Percentiles rank a stretch among this genome's conserved stretches.
These are phyloP conservation scores for Melieria picta DNA, from an alignment of 2,888 invertebrate species.

Conservation along the genomic window DNA sequence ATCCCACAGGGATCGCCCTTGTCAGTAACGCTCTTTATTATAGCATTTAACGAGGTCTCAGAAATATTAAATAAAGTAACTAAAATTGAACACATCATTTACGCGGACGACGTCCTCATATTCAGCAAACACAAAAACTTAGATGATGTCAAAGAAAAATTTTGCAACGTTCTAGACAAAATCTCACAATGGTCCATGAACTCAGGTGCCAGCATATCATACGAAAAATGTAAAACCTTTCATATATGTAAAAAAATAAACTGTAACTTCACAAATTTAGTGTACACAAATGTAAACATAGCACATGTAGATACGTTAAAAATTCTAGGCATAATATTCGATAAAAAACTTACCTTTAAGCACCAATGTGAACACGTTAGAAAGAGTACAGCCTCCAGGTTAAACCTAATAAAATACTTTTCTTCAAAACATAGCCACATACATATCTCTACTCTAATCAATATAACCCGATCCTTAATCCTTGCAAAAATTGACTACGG, in stretches of 20 bases:
- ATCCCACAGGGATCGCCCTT: too few species aligned
- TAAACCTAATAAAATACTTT: slow-evolving; percentile 23
- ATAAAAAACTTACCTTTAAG: slow-evolving; percentile 15
- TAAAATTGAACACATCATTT: too few species aligned
- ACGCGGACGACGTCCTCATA: too few species aligned
- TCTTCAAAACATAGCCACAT: slow-evolving; percentile 21
- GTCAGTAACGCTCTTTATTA: too few species aligned
- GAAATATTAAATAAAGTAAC: too few species aligned
- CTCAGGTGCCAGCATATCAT: slow-evolving; percentile 2
- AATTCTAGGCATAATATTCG: slow-evolving; percentile 11
- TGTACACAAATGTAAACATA: neutral
- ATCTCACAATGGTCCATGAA: slow-evolving; percentile 3
- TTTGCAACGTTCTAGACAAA: neutral
- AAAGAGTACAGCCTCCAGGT: slow-evolving; percentile 14
- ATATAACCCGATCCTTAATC: slow-evolving; percentile 10
- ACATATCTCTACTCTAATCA: slow-evolving; percentile 5
- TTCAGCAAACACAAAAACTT: too few species aligned
- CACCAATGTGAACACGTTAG: slow-evolving; percentile 12
- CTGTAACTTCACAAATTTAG: neutral
- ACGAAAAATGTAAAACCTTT: neutral
- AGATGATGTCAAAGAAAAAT: too few species aligned
- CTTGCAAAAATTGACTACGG: slow-evolving; percentile 23
- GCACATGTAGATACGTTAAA: neutral
- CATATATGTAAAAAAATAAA: slow-evolving; percentile 1
- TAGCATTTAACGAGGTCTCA: too few species aligned